Evolutionary conservation across 2,113 vertebrate species (phyloP).

Genomic region (Pterocles gutturalis): DNA sequence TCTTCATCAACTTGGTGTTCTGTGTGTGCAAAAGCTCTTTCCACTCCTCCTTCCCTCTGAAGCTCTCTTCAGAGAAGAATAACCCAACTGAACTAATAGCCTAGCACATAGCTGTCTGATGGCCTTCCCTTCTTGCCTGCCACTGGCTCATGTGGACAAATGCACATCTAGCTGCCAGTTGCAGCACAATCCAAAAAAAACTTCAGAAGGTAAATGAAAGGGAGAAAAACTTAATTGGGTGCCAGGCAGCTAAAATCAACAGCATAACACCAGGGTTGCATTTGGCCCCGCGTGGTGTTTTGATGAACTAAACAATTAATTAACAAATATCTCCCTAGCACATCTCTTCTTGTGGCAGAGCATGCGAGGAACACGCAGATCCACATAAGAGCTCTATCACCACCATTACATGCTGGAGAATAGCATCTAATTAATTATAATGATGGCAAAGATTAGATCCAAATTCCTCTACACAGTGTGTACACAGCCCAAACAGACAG

Average conservation of each 20-base stretch:
- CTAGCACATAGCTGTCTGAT: background rate
- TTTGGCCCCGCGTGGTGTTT: constrained; percentile 57
- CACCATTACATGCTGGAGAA: constrained; percentile 73
- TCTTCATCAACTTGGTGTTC: background rate
- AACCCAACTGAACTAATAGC: background rate
- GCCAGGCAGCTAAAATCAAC: constrained; percentile 26
- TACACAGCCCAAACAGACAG: constrained; percentile 73
- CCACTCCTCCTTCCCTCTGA: background rate
- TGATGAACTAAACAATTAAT: constrained; percentile 79
- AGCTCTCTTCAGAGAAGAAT: background rate
- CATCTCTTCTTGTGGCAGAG: constrained; percentile 71
- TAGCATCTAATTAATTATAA: constrained; percentile 81
- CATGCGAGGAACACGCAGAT: constrained; percentile 61
- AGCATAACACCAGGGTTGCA: constrained; percentile 1
- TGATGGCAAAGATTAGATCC: constrained; percentile 80
- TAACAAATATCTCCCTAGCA: constrained; percentile 76
- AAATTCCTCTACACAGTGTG: constrained; percentile 75
- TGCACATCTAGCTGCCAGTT: constrained; percentile 23
- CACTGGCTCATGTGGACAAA: constrained; percentile 11
- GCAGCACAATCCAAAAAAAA: constrained; percentile 13
- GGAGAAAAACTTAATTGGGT: background rate
- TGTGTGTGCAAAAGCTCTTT: background rate
- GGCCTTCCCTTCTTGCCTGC: background rate
- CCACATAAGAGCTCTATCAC: constrained; percentile 53
- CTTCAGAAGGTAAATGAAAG: constrained; percentile 43